Base-by-base conservation (phyloP, 23 tunicate genomes). In the Styela clava region DNA sequence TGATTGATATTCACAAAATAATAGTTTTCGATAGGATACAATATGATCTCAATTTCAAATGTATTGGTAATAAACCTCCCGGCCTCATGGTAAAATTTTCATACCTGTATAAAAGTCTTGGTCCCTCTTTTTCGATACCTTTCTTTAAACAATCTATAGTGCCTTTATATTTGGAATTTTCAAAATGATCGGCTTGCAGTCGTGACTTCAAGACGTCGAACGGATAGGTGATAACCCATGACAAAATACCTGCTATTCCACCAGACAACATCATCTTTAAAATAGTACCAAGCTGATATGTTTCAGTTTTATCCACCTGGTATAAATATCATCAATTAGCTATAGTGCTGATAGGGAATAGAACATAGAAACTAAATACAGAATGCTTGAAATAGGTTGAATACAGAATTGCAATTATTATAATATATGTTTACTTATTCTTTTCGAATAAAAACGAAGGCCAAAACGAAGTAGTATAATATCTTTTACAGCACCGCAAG, bases 221-320 rank as follows among this genome's bases (percentile, higher is more conserved):
- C 27, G 99, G 99, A 73, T 96, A 96, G 5, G 97, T 91, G 25
- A 87, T 78, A 22, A 83, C 88, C 99, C 99, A 96, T 22, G 99
- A 91, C 2, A 85, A 84, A 68, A 91, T 85, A 9, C 99, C 99
- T 21, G 99, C 84, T 56, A 86, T 33, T 3, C 99, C 99, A 16
- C 99, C 99, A 24, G 97, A 90, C 44, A 89, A 73, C 77, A 95
- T 27, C 91, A 85, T 90, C n/a, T 83, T 83, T 0, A 26, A 7
- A 21, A 88, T 81, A 22, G 84, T 86, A 51, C 81, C 68, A 33
- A 35, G 31, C 2, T 77, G 81, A 68, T 85, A 85, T 18, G 83
- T 76, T 62, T 90, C 85, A 28, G 63, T 78, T 78, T 84, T 83
- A 35, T 79, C 79, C 18, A 88, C 94, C 94, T 88, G 68, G 0